Conservation (phyloP, 2,797 vertebrate genomes). For the Leucoraja ocellata region DNA sequence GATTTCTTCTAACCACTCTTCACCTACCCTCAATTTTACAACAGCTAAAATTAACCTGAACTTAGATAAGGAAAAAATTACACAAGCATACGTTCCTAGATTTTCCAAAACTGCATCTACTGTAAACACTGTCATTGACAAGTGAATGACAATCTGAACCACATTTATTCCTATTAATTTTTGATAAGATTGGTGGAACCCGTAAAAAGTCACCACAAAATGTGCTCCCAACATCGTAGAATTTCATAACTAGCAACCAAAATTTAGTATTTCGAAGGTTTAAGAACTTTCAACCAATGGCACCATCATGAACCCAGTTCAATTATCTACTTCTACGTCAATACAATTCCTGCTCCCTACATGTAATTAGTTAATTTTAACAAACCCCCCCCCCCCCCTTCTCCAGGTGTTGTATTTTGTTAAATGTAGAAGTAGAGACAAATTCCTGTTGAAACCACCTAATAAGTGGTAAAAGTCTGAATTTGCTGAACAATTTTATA, state of each 20-base stretch:
- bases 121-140: conserved; percentile 66
- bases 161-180: conserved; percentile 49
- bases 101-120: conserved; percentile 74
- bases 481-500: no score
- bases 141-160: conserved; percentile 51
- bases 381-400: no score
- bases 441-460: neutral
- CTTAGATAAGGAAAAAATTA: neutral
- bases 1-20: no score
- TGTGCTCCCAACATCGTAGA: no score
- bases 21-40: neutral
- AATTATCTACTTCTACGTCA: neutral
- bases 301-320: neutral
- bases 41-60: neutral
- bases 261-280: conserved; percentile 58
- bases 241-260: no score
- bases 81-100: conserved; percentile 46
- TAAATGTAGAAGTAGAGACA: neutral
- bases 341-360: neutral
- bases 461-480: no score
- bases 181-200: conserved; percentile 63
- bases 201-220: conserved; percentile 51
- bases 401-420: neutral
- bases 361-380: neutral
- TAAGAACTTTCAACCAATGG: neutral